phyloP scores from a whole-genome alignment of 2,797 vertebrate species.

The Podarcis siculus region DNA sequence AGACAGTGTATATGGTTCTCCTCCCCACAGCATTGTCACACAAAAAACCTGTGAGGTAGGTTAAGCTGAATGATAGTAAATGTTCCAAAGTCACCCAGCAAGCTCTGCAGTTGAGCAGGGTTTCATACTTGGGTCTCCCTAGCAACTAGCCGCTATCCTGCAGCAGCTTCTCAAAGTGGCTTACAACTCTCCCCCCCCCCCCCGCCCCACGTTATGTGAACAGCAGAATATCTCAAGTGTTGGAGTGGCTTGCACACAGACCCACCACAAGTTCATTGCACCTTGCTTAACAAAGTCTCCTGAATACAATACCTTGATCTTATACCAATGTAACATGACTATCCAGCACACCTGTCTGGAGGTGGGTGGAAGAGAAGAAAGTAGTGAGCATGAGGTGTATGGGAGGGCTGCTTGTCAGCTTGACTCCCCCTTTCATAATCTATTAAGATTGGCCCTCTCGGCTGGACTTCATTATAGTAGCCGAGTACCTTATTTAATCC shows the following conservation, averaged over 20 bases:
- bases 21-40: not conserved
- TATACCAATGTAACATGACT: not conserved
- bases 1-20: not conserved
- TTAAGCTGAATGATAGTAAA: not conserved
- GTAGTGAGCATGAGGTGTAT: not conserved
- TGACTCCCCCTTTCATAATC: conserved; percentile 4
- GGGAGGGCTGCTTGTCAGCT: not conserved
- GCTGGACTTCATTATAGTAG: conserved; percentile 22
- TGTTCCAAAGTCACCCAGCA: not conserved
- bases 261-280: not conserved
- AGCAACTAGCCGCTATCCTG: not conserved
- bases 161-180: not conserved
- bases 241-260: not conserved
- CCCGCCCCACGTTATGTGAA: fast-evolving
- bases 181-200: not conserved
- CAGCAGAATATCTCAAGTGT: no score
- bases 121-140: not conserved
- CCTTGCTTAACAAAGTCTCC: not conserved
- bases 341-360: not conserved
- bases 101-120: not conserved
- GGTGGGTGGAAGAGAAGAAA: not conserved
- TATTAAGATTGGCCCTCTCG: not conserved
- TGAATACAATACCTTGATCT: not conserved
- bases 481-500: conserved; percentile 2
- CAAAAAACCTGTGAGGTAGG: not conserved